phyloP scores from a whole-genome alignment of 2,797 vertebrate species.

The Dicrostonyx torquatus region DNA sequence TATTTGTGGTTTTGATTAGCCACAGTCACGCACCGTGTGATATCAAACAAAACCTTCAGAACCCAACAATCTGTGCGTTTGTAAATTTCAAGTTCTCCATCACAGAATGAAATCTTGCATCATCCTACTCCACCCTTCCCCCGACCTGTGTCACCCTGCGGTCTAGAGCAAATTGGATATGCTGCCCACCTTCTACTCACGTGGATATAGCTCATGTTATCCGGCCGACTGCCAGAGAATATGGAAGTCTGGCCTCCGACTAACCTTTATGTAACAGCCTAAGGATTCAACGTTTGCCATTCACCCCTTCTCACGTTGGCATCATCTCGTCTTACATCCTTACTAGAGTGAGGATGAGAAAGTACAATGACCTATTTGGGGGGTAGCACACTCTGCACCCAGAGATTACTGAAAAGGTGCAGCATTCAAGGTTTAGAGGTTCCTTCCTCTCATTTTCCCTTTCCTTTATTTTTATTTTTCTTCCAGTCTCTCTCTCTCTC shows the following conservation, averaged over 20 bases:
- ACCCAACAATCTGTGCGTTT: neutral
- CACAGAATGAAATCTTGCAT: neutral
- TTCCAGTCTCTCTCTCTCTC: too few relatives aligned
- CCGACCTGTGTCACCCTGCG: neutral
- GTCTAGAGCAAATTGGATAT: too few relatives aligned
- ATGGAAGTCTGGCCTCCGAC: too few relatives aligned
- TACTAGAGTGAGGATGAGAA: neutral
- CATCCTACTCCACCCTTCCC: neutral
- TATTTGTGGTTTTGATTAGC: neutral
- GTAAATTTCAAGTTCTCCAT: neutral
- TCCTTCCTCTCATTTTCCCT: neutral
- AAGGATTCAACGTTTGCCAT: too few relatives aligned
- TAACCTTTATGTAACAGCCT: neutral
- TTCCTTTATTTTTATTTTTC: too few relatives aligned
- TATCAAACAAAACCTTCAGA: neutral
- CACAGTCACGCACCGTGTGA: neutral
- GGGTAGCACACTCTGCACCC: fast-evolving
- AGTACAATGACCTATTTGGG: too few relatives aligned
- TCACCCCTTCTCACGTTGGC: neutral
- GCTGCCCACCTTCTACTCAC: neutral
- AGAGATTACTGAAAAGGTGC: neutral
- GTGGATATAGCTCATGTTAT: neutral
- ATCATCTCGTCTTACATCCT: neutral
- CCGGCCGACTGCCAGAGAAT: neutral
- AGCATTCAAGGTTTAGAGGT: fast-evolving